Evolutionary conservation across 2,113 vertebrate species (phyloP), one percentile per base, ranked within the genome.

Genomic region (Falco punctatus): DNA sequence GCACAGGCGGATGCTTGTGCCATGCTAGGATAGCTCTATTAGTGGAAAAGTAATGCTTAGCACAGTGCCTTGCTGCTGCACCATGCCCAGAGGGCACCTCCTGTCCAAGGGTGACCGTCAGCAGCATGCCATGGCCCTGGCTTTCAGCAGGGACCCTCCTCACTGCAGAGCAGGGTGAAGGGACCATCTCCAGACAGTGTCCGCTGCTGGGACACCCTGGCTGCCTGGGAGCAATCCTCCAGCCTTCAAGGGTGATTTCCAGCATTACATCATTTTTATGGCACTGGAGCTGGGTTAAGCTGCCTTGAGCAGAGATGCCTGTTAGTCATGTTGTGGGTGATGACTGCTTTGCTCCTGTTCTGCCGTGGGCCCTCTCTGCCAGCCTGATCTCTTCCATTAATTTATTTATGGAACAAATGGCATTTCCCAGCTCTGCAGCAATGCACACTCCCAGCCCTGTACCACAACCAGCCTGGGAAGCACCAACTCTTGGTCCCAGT

Each of bases 71-170:
- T 2, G 2, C 28, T 86, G 64, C 69, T 70, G 42, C 48, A 57
- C 40, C 0, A 0, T 62, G 65, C 64, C 42, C 65, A 27, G 44
- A 35, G n/a, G 70, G 22, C 74, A 69, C 23, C 27, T 78, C 13
- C 15, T 57, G 46, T 18, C 73, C 40, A 9, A 9, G 24, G 12
- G 51, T 55, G 77, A 33, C 27, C 2, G 0, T 19, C 52, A 26
- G 71, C 55, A 33, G 13, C 0, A 0, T 48, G 52, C 30, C n/a
- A 11, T 1, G 5, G 64, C 13, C 55, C 16, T 2, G 4, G 55
- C 26, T 58, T 21, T 82, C 72, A 20, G 46, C 57, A 62, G 24
- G n/a, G 14, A 75, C 57, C 7, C n/a, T 23, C 32, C 72, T 44
- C 61, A 8, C 35, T 10, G 22, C 70, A 44, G 54, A 73, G 65